phyloP scores from a whole-genome alignment of 2,797 vertebrate species.

The Nannoperca australis region DNA sequence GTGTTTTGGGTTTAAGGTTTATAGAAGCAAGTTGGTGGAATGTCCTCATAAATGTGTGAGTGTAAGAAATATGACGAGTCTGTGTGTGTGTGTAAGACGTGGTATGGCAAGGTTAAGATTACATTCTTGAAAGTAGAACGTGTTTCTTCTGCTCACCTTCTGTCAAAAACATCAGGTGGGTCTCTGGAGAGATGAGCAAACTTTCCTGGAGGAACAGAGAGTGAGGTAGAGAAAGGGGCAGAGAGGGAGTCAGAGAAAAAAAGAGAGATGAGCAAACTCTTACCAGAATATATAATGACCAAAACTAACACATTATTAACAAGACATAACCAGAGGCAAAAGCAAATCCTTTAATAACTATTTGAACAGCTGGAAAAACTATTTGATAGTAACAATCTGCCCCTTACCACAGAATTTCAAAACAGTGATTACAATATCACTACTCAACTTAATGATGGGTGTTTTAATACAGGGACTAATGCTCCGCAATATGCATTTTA shows the following conservation, averaged over 20 bases:
- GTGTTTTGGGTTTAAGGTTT: conserved; percentile 55
- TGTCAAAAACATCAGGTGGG: conserved; percentile 79
- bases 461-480: not conserved
- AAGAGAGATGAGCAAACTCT: conserved; percentile 55
- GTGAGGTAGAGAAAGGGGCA: conserved; percentile 14
- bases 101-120: conserved; percentile 58
- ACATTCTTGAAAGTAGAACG: conserved; percentile 71
- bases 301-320: conserved; percentile 25
- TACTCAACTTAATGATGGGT: not conserved
- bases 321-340: not conserved
- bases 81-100: conserved; percentile 37
- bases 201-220: conserved; percentile 56
- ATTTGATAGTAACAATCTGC: not conserved
- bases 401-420: not conserved
- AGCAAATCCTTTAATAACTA: not conserved
- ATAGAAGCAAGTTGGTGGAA: conserved; percentile 37
- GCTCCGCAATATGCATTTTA: not conserved
- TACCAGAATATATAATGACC: conserved; percentile 59
- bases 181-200: conserved; percentile 72
- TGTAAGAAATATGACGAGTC: conserved; percentile 6
- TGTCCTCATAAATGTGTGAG: conserved; percentile 23
- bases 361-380: conserved; percentile 30
- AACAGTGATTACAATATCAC: not conserved
- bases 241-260: conserved; percentile 10
- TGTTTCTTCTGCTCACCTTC: conserved; percentile 71